Evolutionary conservation across 2,113 vertebrate genomes (phyloP).

Genomic region (Nyctibius bracteatus): DNA sequence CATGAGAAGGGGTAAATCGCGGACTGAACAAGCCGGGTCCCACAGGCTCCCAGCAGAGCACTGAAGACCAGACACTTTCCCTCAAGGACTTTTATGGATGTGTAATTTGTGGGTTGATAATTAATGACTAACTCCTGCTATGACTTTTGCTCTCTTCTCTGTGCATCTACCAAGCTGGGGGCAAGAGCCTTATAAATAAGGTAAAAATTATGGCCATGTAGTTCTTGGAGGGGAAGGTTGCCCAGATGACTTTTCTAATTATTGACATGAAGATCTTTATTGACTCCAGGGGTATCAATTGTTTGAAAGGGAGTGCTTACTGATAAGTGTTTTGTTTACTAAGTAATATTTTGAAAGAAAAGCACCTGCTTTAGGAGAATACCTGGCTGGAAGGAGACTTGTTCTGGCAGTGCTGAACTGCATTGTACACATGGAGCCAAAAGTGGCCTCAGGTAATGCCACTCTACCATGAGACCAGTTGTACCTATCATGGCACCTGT

Average conservation of each 20-base stretch:
- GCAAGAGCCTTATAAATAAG: neutral
- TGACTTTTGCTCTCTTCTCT: neutral
- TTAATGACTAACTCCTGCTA: neutral
- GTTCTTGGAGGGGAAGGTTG: neutral
- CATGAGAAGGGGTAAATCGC: neutral
- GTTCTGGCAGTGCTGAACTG: neutral
- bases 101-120: neutral
- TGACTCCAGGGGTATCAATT: neutral
- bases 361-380: neutral
- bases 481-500: neutral
- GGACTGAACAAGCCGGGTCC: fast-evolving
- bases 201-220: neutral
- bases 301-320: neutral
- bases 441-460: neutral
- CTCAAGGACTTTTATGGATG: neutral
- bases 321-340: neutral
- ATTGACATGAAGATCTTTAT: neutral
- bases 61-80: neutral
- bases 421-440: fast-evolving
- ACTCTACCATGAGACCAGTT: neutral
- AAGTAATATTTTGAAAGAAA: neutral
- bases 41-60: neutral
- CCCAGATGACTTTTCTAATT: neutral
- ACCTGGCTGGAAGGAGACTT: neutral
- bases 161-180: neutral